These are phyloP conservation scores for Melanotus villosus DNA, from an alignment of 2,888 invertebrate genomes.

Conservation along the genomic window DNA sequence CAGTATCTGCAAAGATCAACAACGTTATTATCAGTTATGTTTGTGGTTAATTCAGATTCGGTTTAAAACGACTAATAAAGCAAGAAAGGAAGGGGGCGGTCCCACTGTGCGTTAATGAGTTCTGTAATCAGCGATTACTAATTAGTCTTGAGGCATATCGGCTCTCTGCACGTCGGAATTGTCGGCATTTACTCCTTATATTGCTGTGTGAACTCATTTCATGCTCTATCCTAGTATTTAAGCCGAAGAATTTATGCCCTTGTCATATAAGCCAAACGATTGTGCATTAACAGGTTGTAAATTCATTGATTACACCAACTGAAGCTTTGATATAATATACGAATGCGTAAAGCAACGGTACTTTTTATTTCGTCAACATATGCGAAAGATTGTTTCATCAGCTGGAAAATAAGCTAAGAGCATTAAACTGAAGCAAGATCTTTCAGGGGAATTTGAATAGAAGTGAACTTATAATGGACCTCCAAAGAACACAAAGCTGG, in stretches of 20 bases:
- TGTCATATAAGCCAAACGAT: constrained; percentile 15
- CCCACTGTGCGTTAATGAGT: constrained; percentile 21
- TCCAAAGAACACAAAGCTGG: constrained; percentile 20
- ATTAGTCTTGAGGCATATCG: constrained; percentile 13
- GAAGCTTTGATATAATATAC: too few species aligned
- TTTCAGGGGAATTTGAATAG: background rate
- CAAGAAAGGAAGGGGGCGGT: constrained; percentile 13
- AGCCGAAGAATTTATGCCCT: constrained; percentile 21
- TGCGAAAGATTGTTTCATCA: too few species aligned
- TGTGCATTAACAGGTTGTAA: constrained; percentile 20
- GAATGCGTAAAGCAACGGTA: too few species aligned
- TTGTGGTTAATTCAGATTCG: background rate
- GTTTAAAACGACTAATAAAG: constrained; percentile 6
- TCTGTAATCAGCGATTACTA: constrained; percentile 31
- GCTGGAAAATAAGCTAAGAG: too few species aligned
- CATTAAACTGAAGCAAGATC: background rate
- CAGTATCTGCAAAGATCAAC: constrained; percentile 70
- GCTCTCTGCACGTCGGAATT: background rate
- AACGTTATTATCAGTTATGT: too few species aligned
- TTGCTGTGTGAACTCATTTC: constrained; percentile 21
- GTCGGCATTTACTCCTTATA: constrained; percentile 12
- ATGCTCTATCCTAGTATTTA: constrained; percentile 12
- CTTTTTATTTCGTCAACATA: too few species aligned
- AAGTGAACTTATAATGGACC: constrained; percentile 13
- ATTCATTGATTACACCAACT: constrained; percentile 19